These are phyloP conservation scores for Ficedula albicollis DNA, from an alignment of 2,797 vertebrate species.

Conservation along the genomic window DNA sequence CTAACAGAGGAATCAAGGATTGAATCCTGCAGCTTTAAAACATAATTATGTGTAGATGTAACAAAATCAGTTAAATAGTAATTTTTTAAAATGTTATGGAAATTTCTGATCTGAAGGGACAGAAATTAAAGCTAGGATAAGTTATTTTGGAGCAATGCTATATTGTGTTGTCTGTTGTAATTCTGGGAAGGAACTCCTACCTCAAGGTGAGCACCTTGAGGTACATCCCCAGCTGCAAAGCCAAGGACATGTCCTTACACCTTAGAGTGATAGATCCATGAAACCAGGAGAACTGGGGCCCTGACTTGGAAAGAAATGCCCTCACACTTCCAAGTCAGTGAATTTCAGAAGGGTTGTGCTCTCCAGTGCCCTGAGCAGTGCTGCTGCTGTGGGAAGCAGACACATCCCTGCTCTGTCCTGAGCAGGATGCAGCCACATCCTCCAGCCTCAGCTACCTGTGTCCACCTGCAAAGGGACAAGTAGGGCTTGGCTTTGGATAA, in stretches of 20 bases:
- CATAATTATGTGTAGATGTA: background rate
- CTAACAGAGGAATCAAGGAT: background rate
- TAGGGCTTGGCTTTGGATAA: background rate
- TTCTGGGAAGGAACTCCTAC: background rate
- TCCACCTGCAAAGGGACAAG: background rate
- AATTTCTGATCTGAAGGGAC: background rate
- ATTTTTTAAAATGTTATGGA: background rate
- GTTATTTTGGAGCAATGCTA: background rate
- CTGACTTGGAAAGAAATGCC: background rate
- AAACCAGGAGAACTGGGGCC: background rate
- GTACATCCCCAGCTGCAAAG: background rate
- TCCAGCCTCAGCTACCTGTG: background rate
- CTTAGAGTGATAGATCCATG: background rate
- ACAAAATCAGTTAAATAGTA: background rate
- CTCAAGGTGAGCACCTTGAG: background rate
- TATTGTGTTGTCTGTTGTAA: background rate
- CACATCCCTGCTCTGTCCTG: fast-evolving
- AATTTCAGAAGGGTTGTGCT: background rate
- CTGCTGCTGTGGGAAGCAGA: background rate
- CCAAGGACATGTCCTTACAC: background rate
- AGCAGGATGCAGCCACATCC: fast-evolving
- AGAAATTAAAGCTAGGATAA: background rate
- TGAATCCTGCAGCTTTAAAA: background rate
- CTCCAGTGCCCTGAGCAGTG: fast-evolving
- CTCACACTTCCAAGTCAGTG: background rate